Base-by-base conservation (phyloP, 2,888 invertebrate species). In the Erebia ligea region DNA sequence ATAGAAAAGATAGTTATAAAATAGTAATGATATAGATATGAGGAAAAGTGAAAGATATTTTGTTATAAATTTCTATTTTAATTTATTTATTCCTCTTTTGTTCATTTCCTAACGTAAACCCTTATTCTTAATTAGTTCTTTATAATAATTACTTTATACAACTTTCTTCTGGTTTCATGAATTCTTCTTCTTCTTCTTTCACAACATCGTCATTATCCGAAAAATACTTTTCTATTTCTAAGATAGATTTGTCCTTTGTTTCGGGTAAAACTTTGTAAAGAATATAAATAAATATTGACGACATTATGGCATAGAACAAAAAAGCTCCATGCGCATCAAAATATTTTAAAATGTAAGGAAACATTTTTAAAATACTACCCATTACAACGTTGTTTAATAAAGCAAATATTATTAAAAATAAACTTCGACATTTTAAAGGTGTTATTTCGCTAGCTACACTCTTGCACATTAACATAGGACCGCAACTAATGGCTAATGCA, bases 401-500 rank as follows among this genome's bases (percentile, higher is more conserved):
- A 13, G 42, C 59, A 1, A 52, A 66, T 9, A 61, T 40, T 17
- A 21, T 42, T 52, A 70, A 56, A 61, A 56, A 66, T 17, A 64
- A 54, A 42, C 52, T 52, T 34, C 66, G 54, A 34, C 19, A 15
- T 11, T 69, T 69, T 42, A 69, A 61, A 10, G 69, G 69, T 9
- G 72, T 25, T 4, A 78, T 40, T 71, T 78, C 77, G 45, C 70
- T 68, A 13, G 65, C 57, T 57, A 84, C 79, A 40, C 82, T 73
- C 34, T 79, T 78, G 0, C 79, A 77, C 57, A 84, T 70, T 42
- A 81, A 82, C 81, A 84, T 80, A 0, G 83, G 84, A 1, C 83
- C 83, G 73, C 81, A 80, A 69, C 84, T 83, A 9, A 85, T 78
- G 0, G 78, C 76, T 72, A 84, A 75, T 0, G 83, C 83, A 76